Evolutionary conservation across 2,797 vertebrate species (phyloP).

Genomic region (Ambastaia sidthimunki): DNA sequence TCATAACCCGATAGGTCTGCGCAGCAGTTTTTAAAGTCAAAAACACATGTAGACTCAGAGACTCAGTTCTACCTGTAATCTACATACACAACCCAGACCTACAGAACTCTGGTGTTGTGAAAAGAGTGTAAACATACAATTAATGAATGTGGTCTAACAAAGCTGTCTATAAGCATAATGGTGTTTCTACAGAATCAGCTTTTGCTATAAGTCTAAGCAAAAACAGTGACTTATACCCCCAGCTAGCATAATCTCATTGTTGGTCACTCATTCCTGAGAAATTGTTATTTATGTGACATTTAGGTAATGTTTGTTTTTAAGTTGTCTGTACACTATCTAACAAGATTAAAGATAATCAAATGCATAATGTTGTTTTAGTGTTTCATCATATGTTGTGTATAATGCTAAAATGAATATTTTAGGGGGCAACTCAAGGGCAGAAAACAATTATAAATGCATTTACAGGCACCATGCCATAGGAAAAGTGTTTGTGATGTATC

Average conservation of each 20-base stretch:
- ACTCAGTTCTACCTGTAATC: too few relatives aligned
- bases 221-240: neutral
- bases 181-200: neutral
- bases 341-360: neutral
- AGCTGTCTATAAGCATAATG: neutral
- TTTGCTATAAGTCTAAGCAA: neutral
- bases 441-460: slow-evolving; percentile 3
- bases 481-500: neutral
- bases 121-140: neutral
- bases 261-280: neutral
- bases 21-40: too few relatives aligned
- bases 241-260: neutral
- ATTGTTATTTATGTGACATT: neutral
- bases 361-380: neutral
- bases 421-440: slow-evolving; percentile 15
- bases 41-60: too few relatives aligned
- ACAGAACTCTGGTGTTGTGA: too few relatives aligned
- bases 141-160: neutral
- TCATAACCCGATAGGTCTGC: too few relatives aligned
- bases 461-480: slow-evolving; percentile 27
- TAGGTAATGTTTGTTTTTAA: neutral
- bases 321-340: neutral
- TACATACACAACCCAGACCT: too few relatives aligned
- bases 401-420: neutral
- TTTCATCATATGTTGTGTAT: neutral